A percentile compares a stretch with the other conserved stretches of the same genome.
These are phyloP conservation scores for Uromys caudimaculatus DNA, from an alignment of 2,797 vertebrate species.

Conservation along the genomic window DNA sequence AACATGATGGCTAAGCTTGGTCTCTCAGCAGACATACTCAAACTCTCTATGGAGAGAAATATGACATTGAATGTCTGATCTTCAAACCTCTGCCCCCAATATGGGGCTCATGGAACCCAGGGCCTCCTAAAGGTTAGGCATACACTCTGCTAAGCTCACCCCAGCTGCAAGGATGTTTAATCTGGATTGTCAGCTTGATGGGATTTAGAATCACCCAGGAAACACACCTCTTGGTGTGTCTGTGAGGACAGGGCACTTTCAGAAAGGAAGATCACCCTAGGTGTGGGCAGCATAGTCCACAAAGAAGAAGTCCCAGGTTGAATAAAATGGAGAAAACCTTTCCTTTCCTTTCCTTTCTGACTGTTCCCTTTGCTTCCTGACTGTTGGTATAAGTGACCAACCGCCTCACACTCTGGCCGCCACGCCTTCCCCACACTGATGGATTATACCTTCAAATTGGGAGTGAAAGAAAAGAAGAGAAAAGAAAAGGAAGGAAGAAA, in stretches of 20 bases:
- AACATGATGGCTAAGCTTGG: not conserved
- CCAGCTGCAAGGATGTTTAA: not conserved
- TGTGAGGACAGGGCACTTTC: not conserved
- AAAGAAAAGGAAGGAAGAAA: too few relatives aligned
- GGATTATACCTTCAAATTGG: not conserved
- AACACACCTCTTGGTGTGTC: not conserved
- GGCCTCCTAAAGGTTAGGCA: not conserved
- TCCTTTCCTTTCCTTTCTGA: not conserved
- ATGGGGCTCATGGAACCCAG: not conserved
- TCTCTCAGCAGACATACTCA: not conserved
- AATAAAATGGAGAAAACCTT: not conserved
- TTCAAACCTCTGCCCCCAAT: not conserved
- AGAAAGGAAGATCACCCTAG: not conserved
- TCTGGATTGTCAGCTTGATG: not conserved
- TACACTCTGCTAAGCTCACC: not conserved
- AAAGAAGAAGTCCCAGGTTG: not conserved
- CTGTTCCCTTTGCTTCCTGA: not conserved
- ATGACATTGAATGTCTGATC: not conserved
- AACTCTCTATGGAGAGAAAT: not conserved
- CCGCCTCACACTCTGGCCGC: not conserved
- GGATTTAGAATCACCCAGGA: not conserved
- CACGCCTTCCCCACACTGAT: not conserved
- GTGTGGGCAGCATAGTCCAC: not conserved
- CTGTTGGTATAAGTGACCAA: not conserved
- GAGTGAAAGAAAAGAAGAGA: not conserved